These are phyloP conservation scores for Malurus cyaneus DNA, from an alignment of 2,113 vertebrate species.

Conservation along the genomic window DNA sequence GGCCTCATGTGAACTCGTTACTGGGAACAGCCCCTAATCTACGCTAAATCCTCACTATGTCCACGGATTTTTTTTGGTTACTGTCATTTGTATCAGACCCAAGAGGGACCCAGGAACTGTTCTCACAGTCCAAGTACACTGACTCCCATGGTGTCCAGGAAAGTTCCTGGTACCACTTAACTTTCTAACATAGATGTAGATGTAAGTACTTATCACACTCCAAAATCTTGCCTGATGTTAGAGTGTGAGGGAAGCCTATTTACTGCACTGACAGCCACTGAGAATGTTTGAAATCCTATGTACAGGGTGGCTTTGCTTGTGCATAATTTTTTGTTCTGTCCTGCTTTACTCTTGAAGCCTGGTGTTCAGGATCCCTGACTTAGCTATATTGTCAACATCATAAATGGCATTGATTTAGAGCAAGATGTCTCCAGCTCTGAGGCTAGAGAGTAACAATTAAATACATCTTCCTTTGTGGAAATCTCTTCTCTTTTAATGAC, in stretches of 20 bases:
- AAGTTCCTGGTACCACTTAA: background rate
- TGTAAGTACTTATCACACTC: background rate
- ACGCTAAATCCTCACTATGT: rapidly evolving
- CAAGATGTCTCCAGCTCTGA: background rate
- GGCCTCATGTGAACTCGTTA: background rate
- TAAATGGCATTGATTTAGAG: background rate
- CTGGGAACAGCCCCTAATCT: background rate
- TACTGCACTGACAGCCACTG: background rate
- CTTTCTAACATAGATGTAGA: background rate
- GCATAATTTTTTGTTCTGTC: background rate
- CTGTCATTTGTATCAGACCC: background rate
- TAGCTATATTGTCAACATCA: background rate
- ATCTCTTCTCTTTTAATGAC: background rate
- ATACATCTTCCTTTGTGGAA: background rate
- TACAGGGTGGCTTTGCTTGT: background rate
- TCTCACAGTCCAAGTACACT: background rate
- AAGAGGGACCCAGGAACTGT: background rate
- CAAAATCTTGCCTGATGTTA: background rate
- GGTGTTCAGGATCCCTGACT: background rate
- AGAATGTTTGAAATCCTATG: background rate
- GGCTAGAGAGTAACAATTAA: background rate
- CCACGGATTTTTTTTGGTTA: background rate
- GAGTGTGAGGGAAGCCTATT: background rate
- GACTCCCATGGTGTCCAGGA: background rate
- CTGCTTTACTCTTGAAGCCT: background rate